Base-by-base conservation (phyloP, 1,140 invertebrate species). In the Melipona quadrifasciata region DNA sequence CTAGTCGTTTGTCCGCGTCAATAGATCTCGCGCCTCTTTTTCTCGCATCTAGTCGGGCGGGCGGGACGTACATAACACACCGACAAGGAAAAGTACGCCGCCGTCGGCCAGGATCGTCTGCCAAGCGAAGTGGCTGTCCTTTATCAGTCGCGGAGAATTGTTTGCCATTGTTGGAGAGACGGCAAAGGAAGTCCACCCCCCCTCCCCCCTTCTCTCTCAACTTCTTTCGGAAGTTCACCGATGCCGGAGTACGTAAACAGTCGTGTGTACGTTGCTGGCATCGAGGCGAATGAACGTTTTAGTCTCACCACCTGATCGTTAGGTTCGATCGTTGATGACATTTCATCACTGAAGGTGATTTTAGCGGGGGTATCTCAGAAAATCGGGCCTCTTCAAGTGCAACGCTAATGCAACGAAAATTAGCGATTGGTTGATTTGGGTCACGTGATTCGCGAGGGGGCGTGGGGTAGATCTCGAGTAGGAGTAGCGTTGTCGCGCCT, bases 1-100 rank as follows among this genome's bases (percentile, higher is more conserved):
- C 71, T 72, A 84, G 27, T 73, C 87, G 80, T 90, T 90, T 89
- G 87, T 90, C 89, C 89, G 74, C 78, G 79, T 90, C 85, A 76
- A 87, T 89, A 65, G 86, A 88, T 57, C 71, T 84, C 71, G 85
- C 73, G 78, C 80, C 78, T 57, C 65, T 73, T 79, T 77, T 88
- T 81, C 79, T 71, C 39, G 78, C 67, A n/a, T 87, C 82, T 70
- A 78, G 31, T 47, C 70, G 71, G 71, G 21, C 27, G 21, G 47
- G 53, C 17, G 51, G n/a, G 21, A 21, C 27, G 72, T 24, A 58
- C 3, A 39, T 47, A 57, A 65, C 51, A 17, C 73, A 34, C 39
- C 39, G 72, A 57, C 58, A 19, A 19, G 51, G 27, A 51, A 51
- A 31, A 31, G n/a, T 53, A 31, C 27, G 67, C 71, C 27, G 67